These are phyloP conservation scores for Hemicentrotus pulcherrimus DNA, from an alignment of 35 echinoderm and acorn worm species.

Conservation along the genomic window DNA sequence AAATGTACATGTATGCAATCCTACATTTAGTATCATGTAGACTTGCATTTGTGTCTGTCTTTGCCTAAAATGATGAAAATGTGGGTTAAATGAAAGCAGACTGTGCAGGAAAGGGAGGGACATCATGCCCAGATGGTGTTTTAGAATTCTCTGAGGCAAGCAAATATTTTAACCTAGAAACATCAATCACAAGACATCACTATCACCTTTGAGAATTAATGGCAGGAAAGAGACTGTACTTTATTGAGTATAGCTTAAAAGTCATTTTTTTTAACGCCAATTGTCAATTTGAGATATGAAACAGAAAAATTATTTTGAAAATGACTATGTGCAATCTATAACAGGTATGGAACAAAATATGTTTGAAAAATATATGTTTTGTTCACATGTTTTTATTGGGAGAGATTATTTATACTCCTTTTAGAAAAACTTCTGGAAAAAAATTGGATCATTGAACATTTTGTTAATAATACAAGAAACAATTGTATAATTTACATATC, in stretches of 20 bases:
- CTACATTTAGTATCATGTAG: neutral
- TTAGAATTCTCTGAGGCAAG: neutral
- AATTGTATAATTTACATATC: too few species aligned
- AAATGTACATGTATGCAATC: neutral
- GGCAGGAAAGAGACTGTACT: neutral
- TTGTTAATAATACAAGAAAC: too few species aligned
- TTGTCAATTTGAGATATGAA: neutral
- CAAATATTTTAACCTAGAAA: constrained; percentile 5
- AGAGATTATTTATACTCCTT: too few species aligned
- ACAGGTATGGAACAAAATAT: too few species aligned
- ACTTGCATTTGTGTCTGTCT: neutral
- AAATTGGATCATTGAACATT: too few species aligned
- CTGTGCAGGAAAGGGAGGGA: neutral
- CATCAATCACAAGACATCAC: neutral
- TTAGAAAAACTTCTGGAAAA: too few species aligned
- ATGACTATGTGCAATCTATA: too few species aligned
- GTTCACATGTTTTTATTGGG: too few species aligned
- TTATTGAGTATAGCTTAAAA: neutral
- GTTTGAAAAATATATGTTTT: too few species aligned
- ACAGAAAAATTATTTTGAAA: neutral
- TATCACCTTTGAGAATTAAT: neutral
- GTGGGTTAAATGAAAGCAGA: neutral
- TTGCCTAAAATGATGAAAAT: neutral
- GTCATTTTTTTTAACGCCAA: neutral
- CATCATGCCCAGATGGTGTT: neutral